phyloP scores from a whole-genome alignment of 2,113 vertebrate species.

The Arothron firmamentum region DNA sequence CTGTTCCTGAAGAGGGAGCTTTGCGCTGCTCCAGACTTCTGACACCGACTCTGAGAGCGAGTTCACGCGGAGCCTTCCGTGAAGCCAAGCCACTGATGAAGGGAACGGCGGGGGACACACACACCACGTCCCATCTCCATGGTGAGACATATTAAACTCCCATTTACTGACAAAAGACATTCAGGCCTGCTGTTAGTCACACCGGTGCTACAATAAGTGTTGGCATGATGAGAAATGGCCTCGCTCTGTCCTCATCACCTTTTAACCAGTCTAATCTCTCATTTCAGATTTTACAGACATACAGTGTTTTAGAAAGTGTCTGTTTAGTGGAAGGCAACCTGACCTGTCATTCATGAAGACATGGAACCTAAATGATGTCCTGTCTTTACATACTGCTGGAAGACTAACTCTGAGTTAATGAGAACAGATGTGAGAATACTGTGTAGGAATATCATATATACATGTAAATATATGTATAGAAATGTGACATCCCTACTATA shows the following conservation, averaged over 20 bases:
- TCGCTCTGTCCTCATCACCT: constrained; percentile 48
- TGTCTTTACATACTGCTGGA: too few species aligned
- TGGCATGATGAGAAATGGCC: constrained; percentile 59
- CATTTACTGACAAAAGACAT: constrained; percentile 74
- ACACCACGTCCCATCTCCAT: constrained; percentile 68
- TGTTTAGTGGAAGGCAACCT: too few species aligned
- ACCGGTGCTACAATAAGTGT: constrained; percentile 55
- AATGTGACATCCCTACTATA: too few species aligned
- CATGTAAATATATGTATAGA: too few species aligned
- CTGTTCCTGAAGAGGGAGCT: constrained; percentile 27
- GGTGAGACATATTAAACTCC: constrained; percentile 75
- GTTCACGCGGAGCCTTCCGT: constrained; percentile 51
- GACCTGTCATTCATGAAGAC: too few species aligned
- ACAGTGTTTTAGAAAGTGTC: neutral
- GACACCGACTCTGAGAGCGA: constrained; percentile 40
- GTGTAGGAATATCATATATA: too few species aligned
- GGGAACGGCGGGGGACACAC: constrained; percentile 62
- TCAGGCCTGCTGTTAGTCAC: constrained; percentile 64
- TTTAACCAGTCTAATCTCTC: constrained; percentile 26
- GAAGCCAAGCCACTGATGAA: constrained; percentile 63
- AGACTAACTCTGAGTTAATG: too few species aligned
- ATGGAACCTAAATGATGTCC: too few species aligned
- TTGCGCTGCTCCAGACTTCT: constrained; percentile 42
- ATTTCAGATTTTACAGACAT: constrained; percentile 14
- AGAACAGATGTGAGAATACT: too few species aligned